A percentile compares a stretch with the other conserved stretches of the same genome.
phyloP scores from a whole-genome alignment of 2,888 invertebrate genomes.

The Erannis defoliaria region DNA sequence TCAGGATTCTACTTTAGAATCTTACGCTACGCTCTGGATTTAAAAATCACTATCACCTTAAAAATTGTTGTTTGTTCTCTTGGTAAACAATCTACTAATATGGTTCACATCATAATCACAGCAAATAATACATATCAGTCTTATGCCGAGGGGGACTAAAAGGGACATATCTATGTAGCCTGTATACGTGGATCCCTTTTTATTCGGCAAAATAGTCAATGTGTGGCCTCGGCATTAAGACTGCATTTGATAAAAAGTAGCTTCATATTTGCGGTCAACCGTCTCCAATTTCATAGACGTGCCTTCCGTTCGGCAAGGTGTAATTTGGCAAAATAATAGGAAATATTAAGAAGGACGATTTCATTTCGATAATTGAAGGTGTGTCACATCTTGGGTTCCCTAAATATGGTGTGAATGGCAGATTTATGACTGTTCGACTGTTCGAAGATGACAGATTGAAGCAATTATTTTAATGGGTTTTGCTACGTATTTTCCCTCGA shows the following conservation, averaged over 20 bases:
- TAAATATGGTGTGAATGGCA: slow-evolving; percentile 52
- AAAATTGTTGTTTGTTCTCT: no score
- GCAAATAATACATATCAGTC: no score
- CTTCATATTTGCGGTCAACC: slow-evolving; percentile 64
- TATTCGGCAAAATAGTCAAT: background rate
- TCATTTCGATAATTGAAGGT: slow-evolving; percentile 69
- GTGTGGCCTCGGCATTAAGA: no score
- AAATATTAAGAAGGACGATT: slow-evolving; percentile 61
- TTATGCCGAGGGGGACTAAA: no score
- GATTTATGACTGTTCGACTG: slow-evolving; percentile 60
- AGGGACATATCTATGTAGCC: no score
- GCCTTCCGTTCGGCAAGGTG: slow-evolving; percentile 68
- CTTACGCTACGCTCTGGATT: no score
- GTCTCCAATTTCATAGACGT: slow-evolving; percentile 58
- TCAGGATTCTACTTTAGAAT: no score
- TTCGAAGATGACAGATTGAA: slow-evolving; percentile 28
- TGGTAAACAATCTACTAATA: no score
- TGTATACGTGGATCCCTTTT: no score
- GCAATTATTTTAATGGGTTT: slow-evolving; percentile 19
- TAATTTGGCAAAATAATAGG: slow-evolving; percentile 62
- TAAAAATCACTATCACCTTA: no score
- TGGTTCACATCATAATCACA: no score
- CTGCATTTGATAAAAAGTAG: slow-evolving; percentile 43
- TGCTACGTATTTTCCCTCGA: background rate
- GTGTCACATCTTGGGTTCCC: slow-evolving; percentile 65